A percentile compares a stretch with the other conserved stretches of the same genome.
phyloP scores from a whole-genome alignment of 2,113 vertebrate species.

The Alaudala cheleensis region DNA sequence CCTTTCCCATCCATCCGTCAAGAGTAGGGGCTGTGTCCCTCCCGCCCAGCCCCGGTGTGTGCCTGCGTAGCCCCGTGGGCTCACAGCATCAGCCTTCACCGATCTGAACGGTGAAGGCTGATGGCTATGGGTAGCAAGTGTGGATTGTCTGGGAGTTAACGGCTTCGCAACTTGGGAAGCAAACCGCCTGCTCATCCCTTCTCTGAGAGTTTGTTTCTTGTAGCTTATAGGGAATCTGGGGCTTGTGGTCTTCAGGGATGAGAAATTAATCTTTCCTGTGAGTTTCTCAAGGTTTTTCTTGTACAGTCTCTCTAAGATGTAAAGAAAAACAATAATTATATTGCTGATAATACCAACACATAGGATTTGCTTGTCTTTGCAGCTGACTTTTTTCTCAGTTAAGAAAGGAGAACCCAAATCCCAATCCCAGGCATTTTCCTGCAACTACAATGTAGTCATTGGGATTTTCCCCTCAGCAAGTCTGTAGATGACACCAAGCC shows the following conservation, averaged over 20 bases:
- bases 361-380: neutral
- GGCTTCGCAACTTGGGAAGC: neutral
- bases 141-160: neutral
- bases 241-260: neutral
- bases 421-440: neutral
- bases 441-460: neutral
- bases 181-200: rapidly evolving
- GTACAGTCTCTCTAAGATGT: neutral
- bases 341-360: neutral
- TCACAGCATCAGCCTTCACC: neutral
- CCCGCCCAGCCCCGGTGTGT: too few relatives aligned
- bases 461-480: neutral
- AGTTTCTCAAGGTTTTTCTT: neutral
- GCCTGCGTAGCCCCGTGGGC: neutral
- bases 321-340: neutral
- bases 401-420: neutral
- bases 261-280: neutral
- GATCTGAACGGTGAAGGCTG: neutral
- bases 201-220: neutral
- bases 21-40: neutral
- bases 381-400: rapidly evolving
- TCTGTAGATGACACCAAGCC: neutral
- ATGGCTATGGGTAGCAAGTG: neutral
- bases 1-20: neutral
- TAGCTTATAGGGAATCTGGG: neutral